phyloP scores from a whole-genome alignment of 2,888 invertebrate species.

The Drosophila maculinotata region DNA sequence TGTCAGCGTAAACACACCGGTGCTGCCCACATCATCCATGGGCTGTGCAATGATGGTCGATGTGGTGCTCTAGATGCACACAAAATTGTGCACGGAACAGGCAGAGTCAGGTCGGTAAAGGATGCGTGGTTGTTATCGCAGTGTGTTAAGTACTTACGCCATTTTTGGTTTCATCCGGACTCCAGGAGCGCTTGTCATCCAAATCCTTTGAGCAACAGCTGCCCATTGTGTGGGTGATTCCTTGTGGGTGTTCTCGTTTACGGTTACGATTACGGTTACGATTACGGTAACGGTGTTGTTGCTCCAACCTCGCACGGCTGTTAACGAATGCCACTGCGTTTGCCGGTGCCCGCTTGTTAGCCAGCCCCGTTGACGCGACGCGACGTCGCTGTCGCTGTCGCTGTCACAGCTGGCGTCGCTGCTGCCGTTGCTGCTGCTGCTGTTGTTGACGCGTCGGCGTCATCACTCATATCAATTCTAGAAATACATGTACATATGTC shows the following conservation, averaged over 20 bases:
- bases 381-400: conserved; percentile 28
- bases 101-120: no score
- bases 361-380: conserved; percentile 40
- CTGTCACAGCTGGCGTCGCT: conserved; percentile 10
- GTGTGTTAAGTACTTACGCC: conserved; percentile 77
- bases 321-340: conserved; percentile 64
- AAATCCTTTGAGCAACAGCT: conserved; percentile 79
- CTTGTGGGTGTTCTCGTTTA: conserved; percentile 6
- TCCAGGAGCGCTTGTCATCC: conserved; percentile 81
- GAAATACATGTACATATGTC: conserved; percentile 57
- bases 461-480: conserved; percentile 51
- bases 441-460: conserved; percentile 27
- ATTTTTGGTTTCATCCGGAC: conserved; percentile 80
- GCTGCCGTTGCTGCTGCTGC: conserved; percentile 2
- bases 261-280: no score
- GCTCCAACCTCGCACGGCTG: conserved; percentile 66
- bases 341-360: conserved; percentile 70
- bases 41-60: conserved; percentile 82
- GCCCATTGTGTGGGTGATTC: conserved; percentile 62
- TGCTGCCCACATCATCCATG: conserved; percentile 65
- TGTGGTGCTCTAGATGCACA: conserved; percentile 70
- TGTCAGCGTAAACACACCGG: conserved; percentile 76
- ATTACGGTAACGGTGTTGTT: conserved; percentile 39
- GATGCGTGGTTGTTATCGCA: no score
- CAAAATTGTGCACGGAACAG: no score